These are phyloP conservation scores for Gerris buenoi DNA, from an alignment of 1,140 invertebrate species.

Conservation along the genomic window DNA sequence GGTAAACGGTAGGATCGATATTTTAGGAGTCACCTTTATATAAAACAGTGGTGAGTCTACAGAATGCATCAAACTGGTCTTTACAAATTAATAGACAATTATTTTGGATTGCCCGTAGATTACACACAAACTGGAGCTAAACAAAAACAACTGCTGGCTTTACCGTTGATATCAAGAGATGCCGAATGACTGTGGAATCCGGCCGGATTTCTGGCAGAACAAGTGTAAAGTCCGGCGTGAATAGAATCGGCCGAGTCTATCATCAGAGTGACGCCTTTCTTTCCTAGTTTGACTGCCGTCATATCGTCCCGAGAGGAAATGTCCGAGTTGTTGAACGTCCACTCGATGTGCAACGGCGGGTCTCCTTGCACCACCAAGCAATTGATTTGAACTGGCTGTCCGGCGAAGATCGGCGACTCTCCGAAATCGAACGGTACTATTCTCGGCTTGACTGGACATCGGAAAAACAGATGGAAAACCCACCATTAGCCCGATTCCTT, in stretches of 20 bases:
- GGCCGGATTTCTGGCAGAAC: conserved; percentile 32
- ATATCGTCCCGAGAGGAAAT: conserved; percentile 5
- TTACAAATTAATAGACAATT: no score
- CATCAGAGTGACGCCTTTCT: conserved; percentile 38
- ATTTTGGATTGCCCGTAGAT: no score
- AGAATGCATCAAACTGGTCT: not conserved
- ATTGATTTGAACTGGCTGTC: conserved; percentile 30
- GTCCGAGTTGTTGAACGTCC: conserved; percentile 23
- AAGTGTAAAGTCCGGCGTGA: conserved; percentile 37
- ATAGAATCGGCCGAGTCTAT: conserved; percentile 32
- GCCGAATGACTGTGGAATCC: conserved; percentile 21
- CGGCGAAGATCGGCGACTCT: conserved; percentile 29
- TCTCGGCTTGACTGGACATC: conserved; percentile 31
- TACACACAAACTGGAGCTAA: no score
- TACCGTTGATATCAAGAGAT: conserved; percentile 22
- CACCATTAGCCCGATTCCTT: no score
- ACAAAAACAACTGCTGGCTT: no score
- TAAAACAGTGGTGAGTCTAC: no score
- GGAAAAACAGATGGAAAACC: no score
- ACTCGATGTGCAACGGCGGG: conserved; percentile 25
- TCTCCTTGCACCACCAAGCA: conserved; percentile 31
- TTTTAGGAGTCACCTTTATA: no score
- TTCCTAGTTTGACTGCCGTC: conserved; percentile 30
- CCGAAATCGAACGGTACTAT: conserved; percentile 37
- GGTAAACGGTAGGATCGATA: no score